phyloP scores from a whole-genome alignment of 2,113 vertebrate species.

The Callionymus lyra region DNA sequence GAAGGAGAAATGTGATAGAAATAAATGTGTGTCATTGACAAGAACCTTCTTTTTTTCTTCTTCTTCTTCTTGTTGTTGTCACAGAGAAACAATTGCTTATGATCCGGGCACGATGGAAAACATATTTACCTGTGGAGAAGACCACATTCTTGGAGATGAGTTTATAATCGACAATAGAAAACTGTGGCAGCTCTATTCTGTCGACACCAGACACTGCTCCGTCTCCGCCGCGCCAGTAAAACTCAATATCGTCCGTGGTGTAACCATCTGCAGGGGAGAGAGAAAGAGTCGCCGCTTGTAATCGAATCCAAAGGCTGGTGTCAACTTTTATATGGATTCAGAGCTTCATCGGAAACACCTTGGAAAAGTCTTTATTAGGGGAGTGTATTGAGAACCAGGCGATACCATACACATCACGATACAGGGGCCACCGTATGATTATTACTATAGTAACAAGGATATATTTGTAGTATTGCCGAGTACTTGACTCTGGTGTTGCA shows the following conservation, averaged over 20 bases:
- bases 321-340: too few relatives aligned
- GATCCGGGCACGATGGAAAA: background rate
- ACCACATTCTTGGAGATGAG: constrained; percentile 96
- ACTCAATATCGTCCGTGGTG: constrained; percentile 97
- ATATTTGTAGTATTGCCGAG: too few relatives aligned
- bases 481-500: too few relatives aligned
- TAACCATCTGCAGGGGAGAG: constrained; percentile 81
- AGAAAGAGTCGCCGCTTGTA: constrained; percentile 7
- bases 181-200: constrained; percentile 94
- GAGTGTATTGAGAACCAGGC: too few relatives aligned
- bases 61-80: background rate
- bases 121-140: constrained; percentile 85
- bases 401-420: too few relatives aligned
- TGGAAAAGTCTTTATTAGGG: too few relatives aligned
- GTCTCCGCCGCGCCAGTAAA: constrained; percentile 95
- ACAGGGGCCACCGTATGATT: too few relatives aligned
- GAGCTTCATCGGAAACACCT: too few relatives aligned
- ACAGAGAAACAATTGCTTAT: background rate
- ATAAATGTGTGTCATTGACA: constrained; percentile 30
- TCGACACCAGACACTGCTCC: constrained; percentile 93
- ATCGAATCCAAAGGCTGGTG: too few relatives aligned
- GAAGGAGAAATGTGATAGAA: constrained; percentile 26
- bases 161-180: constrained; percentile 97
- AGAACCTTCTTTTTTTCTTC: too few relatives aligned
- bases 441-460: too few relatives aligned